A percentile compares a stretch with the other conserved stretches of the same genome.
phyloP scores from a whole-genome alignment of 2,797 vertebrate species.

The Chiroxiphia lanceolata region DNA sequence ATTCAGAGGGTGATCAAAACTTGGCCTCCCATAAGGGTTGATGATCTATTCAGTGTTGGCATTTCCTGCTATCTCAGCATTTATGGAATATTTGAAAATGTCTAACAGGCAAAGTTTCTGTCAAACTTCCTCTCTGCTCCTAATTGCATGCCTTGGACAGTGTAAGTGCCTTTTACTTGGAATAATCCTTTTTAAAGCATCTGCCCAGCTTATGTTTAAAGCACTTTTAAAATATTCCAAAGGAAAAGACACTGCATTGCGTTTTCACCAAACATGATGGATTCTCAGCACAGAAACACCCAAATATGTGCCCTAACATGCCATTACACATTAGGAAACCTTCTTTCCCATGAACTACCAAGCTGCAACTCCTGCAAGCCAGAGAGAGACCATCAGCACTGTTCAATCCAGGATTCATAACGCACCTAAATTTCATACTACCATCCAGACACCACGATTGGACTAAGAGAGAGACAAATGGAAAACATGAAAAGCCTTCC shows the following conservation, averaged over 20 bases:
- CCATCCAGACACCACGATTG: not conserved
- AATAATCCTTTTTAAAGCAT: not conserved
- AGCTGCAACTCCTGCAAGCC: not conserved
- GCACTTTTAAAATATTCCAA: not conserved
- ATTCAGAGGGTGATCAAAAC: not conserved
- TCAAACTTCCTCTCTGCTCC: constrained; percentile 39
- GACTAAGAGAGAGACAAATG: not conserved
- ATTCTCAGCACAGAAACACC: not conserved
- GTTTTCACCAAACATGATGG: not conserved
- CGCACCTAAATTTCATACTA: not conserved
- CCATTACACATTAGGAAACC: not conserved
- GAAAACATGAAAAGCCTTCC: not conserved
- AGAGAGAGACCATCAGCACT: not conserved
- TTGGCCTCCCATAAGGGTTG: not conserved
- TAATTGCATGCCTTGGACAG: accelerated
- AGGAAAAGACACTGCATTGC: not conserved
- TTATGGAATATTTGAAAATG: constrained; percentile 52
- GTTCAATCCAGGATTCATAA: not conserved
- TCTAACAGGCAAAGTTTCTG: constrained; percentile 26
- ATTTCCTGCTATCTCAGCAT: constrained; percentile 44
- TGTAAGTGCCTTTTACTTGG: not conserved
- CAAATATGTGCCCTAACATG: not conserved
- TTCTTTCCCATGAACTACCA: not conserved
- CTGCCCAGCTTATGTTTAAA: not conserved
- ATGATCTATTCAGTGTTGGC: not conserved